Percentiles rank a stretch among this genome's conserved stretches.
Evolutionary conservation across 2,797 vertebrate species (phyloP).

Genomic region (Crocodylus rhombifer): DNA sequence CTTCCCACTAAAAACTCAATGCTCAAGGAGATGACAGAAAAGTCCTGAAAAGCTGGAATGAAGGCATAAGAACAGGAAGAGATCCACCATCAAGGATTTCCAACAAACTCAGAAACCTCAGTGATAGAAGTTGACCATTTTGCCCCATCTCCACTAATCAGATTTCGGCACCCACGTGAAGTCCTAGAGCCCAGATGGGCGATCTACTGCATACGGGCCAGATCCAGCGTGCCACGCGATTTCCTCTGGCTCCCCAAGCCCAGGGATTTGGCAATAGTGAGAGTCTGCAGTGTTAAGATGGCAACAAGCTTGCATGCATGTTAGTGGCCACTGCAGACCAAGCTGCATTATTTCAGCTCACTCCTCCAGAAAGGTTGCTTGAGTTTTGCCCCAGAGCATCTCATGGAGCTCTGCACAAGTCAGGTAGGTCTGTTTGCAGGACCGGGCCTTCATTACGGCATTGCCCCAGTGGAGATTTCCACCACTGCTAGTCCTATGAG

Average conservation of each 20-base stretch:
- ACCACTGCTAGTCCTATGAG: background rate
- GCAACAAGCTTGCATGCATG: no score
- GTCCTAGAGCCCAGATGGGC: no score
- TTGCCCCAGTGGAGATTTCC: no score
- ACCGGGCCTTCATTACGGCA: background rate
- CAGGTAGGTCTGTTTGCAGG: accelerated
- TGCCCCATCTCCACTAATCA: background rate
- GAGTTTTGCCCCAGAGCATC: background rate
- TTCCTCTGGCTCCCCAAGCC: no score
- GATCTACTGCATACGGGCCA: no score
- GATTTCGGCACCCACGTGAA: background rate
- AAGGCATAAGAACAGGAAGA: background rate
- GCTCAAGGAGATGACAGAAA: background rate
- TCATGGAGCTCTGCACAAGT: background rate
- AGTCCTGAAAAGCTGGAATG: background rate
- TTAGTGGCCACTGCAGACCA: no score
- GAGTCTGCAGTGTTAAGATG: no score
- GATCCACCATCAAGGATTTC: background rate
- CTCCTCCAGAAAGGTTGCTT: no score
- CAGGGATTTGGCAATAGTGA: no score
- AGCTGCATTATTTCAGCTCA: no score
- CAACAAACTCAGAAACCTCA: background rate
- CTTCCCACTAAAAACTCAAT: background rate
- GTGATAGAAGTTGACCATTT: background rate
- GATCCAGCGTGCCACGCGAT: no score